Percentiles rank a stretch among this genome's conserved stretches.
These are phyloP conservation scores for Dufourea novaeangliae DNA, from an alignment of 1,140 invertebrate genomes.

Conservation along the genomic window DNA sequence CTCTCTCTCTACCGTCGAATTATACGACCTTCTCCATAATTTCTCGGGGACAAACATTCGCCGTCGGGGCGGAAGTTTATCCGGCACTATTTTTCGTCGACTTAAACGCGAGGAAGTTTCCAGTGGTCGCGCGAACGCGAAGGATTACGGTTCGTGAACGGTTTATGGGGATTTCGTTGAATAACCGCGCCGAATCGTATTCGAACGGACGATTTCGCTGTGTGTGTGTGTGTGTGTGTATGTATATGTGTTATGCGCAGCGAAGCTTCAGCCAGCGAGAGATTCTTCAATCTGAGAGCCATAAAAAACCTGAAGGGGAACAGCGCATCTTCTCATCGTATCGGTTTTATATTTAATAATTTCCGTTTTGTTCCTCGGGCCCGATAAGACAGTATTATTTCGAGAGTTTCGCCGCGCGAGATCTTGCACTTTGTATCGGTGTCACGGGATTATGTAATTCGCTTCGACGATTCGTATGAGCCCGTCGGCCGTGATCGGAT, in stretches of 20 bases:
- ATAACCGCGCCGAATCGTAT: too few species aligned
- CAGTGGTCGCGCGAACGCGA: not conserved
- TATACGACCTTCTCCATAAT: not conserved
- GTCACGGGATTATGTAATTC: constrained; percentile 51
- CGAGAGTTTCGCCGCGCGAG: constrained; percentile 9
- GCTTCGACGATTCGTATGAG: constrained; percentile 33
- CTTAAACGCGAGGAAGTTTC: not conserved
- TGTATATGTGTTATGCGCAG: too few species aligned
- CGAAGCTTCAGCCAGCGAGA: too few species aligned
- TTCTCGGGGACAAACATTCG: not conserved
- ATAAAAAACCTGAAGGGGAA: too few species aligned
- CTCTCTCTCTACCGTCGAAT: not conserved
- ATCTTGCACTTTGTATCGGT: constrained; percentile 47
- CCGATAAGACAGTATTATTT: constrained; percentile 26
- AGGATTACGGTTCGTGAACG: not conserved
- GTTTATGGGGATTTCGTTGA: constrained; percentile 2
- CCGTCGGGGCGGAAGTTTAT: constrained; percentile 18
- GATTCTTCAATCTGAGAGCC: too few species aligned
- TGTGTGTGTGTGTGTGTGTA: too few species aligned
- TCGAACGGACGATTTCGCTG: too few species aligned
- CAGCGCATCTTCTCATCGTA: not conserved
- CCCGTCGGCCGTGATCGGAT: constrained; percentile 10
- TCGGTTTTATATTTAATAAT: constrained; percentile 20
- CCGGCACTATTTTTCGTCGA: constrained; percentile 16
- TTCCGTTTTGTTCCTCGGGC: not conserved